Conservation (phyloP, 2,797 vertebrate species). For the Microhierax caerulescens region DNA sequence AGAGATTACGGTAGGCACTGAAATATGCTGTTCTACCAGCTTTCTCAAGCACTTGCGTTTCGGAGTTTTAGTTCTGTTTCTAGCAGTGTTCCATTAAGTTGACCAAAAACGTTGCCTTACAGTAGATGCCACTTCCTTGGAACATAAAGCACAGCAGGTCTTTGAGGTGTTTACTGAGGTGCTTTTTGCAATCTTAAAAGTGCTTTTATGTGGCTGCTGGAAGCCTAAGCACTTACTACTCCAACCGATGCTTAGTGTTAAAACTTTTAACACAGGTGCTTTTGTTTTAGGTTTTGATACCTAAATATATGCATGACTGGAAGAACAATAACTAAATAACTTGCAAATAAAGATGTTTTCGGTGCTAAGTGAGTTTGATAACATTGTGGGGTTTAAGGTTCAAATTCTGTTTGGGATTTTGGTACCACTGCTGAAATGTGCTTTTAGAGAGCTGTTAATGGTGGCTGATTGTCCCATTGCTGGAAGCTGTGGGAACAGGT, state of each 20-base stretch:
- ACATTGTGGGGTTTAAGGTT: neutral
- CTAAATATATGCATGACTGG: neutral
- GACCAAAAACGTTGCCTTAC: neutral
- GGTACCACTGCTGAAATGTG: neutral
- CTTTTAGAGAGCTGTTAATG: neutral
- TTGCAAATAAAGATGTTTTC: neutral
- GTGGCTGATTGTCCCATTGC: neutral
- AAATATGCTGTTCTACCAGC: neutral
- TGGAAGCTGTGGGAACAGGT: conserved; percentile 40
- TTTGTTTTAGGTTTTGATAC: neutral
- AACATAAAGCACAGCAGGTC: neutral
- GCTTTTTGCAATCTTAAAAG: neutral
- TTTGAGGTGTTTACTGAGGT: neutral
- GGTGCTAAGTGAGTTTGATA: neutral
- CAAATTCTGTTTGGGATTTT: neutral
- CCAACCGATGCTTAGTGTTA: neutral
- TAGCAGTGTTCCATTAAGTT: neutral
- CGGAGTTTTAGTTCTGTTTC: neutral
- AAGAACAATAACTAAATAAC: neutral
- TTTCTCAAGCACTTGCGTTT: neutral
- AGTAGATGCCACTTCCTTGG: neutral
- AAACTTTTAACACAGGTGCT: neutral
- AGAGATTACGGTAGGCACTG: neutral
- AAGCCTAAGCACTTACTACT: neutral
- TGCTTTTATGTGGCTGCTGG: neutral